Base-by-base conservation (phyloP, 2,888 invertebrate genomes). In the Steinernema scapterisci region DNA sequence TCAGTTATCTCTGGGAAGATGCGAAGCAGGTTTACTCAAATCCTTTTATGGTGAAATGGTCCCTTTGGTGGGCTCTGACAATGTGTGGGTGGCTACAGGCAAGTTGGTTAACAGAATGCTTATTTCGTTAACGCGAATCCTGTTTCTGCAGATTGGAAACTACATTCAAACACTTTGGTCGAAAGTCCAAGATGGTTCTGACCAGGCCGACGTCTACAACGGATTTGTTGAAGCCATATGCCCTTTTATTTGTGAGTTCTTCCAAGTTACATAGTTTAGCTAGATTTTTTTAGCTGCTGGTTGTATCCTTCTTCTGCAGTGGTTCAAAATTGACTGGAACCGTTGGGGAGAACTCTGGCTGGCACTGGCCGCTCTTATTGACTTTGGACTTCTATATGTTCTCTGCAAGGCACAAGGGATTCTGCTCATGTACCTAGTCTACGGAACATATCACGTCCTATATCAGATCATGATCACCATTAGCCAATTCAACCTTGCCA, bases 111-210 rank as follows among this genome's bases (percentile, higher is more conserved):
- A 16, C 13, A 48, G 5, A 48, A 19, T 13, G 13, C 48, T 16
- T 3, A 3, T 48, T 2, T 13, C 16, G 27, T 31, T 31, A 31
- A 13, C 27, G 31, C 6, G 5, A 23, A 54, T 27, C 31, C 1
- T 52, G 52, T 21, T 52, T 81, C 23, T 70, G n/a, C n/a, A 85
- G 89, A 91, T 92, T 9, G 91, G 92, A 84, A 91, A 90, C 21
- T 95, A 94, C 88, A 91, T 93, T 81, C 95, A 96, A 88, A 90
- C 94, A 5, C 89, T 96, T 45, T 95, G 95, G 94, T 91, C 91
- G 38, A 83, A 81, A 0, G 82, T 88, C 0, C 90, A 91, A 63
- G 92, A 93, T 77, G 91, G 78, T 48, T 52, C 80, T 25, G 89
- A 23, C 88, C 63, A 63, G 31, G 16, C 11, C 2, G 80, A 83